Evolutionary conservation across 2,888 invertebrate genomes (phyloP), one percentile per base, ranked within the genome.

Genomic region (Caenorhabditis uteleia): DNA sequence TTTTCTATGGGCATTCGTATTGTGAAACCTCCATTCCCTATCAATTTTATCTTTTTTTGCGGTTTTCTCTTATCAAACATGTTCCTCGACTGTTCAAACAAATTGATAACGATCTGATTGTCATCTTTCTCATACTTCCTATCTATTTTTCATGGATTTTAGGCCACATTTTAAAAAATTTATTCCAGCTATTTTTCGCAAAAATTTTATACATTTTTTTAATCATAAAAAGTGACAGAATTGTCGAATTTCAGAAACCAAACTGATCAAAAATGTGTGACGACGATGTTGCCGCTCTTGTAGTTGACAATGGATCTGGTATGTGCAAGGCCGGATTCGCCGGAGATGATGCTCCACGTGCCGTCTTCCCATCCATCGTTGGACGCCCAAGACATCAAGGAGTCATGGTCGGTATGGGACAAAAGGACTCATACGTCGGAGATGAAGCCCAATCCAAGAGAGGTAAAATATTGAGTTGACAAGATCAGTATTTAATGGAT

Each of bases 11-110:
- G 29, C 42, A 48, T 48, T 20, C 42, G 8, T 40, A 20, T 38
- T 45, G 26, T 29, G 47, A 46, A 34, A 47, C 36, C 18, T 39
- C 42, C 25, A 29, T 18, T 58, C 46, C 40, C 16, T 38, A 26
- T 46, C 36, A 40, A 34, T 20, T 58, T 56, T 44, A 47, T 58
- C 48, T n/a, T n/a, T n/a, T n/a, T n/a, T n/a, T 44, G 51, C 59
- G 29, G 40, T 51, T 54, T 53, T 44, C 48, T 38, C 59, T 53
- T 54, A 53, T 59, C 59, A 59, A 43, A 43, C 31, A 44, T 48
- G 53, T 59, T 59, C 53, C 33, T 23, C 14, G 31, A 42, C 27
- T 53, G 47, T 53, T 48, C 39, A 48, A 48, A 53, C 38, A 48
- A 21, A 40, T 16, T 33, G 45, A 50, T 59, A 54, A 43, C 10